Conservation (phyloP, 2,113 vertebrate species). For the Gavia stellata region DNA sequence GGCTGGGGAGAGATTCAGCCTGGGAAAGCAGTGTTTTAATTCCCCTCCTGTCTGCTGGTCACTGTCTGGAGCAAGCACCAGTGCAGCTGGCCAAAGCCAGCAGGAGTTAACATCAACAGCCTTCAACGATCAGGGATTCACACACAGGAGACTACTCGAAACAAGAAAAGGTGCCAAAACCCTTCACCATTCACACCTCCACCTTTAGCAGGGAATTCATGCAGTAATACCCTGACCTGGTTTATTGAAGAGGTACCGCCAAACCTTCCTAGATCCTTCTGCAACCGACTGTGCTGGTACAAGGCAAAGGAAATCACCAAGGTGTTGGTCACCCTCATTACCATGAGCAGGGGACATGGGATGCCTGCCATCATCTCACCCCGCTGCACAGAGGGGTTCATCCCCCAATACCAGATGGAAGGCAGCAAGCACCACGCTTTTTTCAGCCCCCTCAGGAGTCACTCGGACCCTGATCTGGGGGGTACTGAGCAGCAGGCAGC, state of each 20-base stretch:
- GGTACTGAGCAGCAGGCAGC: not conserved
- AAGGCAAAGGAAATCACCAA: not conserved
- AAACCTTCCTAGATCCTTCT: not conserved
- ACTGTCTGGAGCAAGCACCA: not conserved
- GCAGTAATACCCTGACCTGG: not conserved
- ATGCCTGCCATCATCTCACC: not conserved
- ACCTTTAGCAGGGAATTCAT: accelerated
- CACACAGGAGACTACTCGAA: not conserved
- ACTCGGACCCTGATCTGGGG: not conserved
- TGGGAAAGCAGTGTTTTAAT: not conserved
- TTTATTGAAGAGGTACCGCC: not conserved
- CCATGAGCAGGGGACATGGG: accelerated
- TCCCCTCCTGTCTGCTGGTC: not conserved
- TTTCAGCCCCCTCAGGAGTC: accelerated
- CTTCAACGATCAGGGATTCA: not conserved
- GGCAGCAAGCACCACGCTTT: accelerated
- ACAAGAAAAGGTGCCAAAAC: accelerated
- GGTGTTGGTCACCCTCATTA: accelerated
- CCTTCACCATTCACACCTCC: not conserved
- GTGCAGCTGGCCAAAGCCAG: not conserved
- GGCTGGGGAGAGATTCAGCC: no score
- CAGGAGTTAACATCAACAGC: not conserved
- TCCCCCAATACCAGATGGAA: not conserved
- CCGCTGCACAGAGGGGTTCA: accelerated
- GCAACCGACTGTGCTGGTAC: accelerated